Evolutionary conservation across 2,797 vertebrate species (phyloP).

Genomic region (Brachyalestes nurse): DNA sequence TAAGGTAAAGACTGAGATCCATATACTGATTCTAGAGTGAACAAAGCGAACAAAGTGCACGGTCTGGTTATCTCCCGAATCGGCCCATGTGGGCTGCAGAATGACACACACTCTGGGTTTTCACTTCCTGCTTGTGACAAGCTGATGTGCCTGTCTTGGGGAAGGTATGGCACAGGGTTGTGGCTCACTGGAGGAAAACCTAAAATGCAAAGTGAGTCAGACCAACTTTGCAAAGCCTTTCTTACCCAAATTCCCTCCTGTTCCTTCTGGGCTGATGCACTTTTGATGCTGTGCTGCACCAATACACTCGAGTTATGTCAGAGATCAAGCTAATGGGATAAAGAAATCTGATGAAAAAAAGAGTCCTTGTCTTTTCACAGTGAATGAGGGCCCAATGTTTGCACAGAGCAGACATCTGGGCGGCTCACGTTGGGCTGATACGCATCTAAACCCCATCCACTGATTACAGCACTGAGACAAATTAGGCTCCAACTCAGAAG

Average conservation of each 20-base stretch:
- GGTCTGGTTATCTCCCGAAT: neutral
- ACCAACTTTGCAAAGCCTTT: neutral
- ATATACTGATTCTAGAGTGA: neutral
- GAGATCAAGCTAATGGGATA: constrained; percentile 4
- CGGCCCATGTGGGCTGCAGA: neutral
- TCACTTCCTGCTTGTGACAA: constrained; percentile 38
- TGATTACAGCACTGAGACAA: constrained; percentile 33
- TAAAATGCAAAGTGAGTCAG: neutral
- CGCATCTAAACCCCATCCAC: constrained; percentile 38
- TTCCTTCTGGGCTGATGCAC: constrained; percentile 26
- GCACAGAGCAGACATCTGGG: constrained; percentile 13
- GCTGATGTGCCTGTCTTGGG: neutral
- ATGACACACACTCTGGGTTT: constrained; percentile 13
- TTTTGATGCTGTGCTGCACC: neutral
- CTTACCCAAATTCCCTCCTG: neutral
- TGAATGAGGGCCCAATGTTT: constrained; percentile 8
- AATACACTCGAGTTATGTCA: constrained; percentile 15
- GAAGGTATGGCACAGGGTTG: neutral
- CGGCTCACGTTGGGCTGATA: constrained; percentile 16
- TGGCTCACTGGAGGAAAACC: neutral
- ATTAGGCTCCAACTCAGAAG: constrained; percentile 38
- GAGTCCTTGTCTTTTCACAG: neutral
- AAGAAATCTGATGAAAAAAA: constrained; percentile 8
- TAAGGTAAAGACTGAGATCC: neutral
- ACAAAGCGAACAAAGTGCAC: neutral